Evolutionary conservation across 1,140 invertebrate genomes (phyloP).

Genomic region (Drosophila arawakana): DNA sequence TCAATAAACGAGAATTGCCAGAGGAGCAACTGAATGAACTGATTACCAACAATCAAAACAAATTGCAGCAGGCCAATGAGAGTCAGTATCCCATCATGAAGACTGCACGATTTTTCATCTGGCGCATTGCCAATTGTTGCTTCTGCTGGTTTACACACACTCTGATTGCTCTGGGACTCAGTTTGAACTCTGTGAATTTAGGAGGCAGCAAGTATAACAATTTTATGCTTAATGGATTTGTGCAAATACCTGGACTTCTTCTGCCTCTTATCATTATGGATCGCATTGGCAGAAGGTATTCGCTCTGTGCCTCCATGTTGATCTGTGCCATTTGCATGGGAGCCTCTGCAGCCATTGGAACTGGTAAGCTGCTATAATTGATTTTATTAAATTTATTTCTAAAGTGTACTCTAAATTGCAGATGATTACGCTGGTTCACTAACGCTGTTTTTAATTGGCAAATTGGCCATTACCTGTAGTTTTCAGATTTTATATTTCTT

Average conservation of each 20-base stretch:
- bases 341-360: conserved; percentile 58
- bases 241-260: conserved; percentile 90
- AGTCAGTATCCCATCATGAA: conserved; percentile 71
- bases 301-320: conserved; percentile 87
- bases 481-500: conserved; percentile 90
- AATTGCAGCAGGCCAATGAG: conserved; percentile 66
- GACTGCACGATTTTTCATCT: conserved; percentile 64
- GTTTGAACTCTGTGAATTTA: conserved; percentile 91
- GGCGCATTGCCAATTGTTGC: conserved; percentile 87
- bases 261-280: conserved; percentile 88
- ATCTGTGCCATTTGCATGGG: conserved; percentile 86
- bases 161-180: conserved; percentile 92
- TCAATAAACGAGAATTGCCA: conserved; percentile 88
- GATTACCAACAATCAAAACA: conserved; percentile 59
- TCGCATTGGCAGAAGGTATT: conserved; percentile 87
- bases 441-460: conserved; percentile 89
- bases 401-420: conserved; percentile 42
- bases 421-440: conserved; percentile 84
- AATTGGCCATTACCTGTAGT: conserved; percentile 89
- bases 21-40: conserved; percentile 85
- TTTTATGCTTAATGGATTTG: conserved; percentile 89
- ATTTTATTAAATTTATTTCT: not conserved
- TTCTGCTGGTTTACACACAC: conserved; percentile 90
- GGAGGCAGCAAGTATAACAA: conserved; percentile 90
- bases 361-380: conserved; percentile 39